Evolutionary conservation across 2,113 vertebrate species (phyloP).

Genomic region (Rhynchomys soricoides): DNA sequence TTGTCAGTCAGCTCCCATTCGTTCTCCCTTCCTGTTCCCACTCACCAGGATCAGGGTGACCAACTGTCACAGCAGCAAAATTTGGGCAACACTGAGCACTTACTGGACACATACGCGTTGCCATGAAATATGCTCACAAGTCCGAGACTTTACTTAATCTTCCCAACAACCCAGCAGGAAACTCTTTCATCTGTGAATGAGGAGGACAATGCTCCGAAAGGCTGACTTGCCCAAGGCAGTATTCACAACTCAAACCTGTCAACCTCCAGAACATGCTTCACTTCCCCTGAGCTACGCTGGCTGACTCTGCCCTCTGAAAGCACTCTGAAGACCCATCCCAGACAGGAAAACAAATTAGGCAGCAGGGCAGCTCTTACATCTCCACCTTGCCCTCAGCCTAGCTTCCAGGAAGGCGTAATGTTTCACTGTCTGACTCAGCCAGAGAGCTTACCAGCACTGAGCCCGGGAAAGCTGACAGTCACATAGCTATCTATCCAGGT

Average conservation of each 20-base stretch:
- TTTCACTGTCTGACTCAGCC: fast-evolving
- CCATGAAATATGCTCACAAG: background rate
- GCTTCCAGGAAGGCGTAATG: background rate
- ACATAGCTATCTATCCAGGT: conserved; percentile 30
- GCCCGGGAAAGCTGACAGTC: background rate
- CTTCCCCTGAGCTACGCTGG: background rate
- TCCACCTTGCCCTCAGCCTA: background rate
- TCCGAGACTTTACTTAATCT: background rate
- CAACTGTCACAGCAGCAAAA: background rate
- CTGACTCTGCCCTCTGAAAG: background rate
- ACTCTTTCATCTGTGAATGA: background rate
- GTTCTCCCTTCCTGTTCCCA: background rate
- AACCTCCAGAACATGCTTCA: background rate
- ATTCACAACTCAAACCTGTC: background rate
- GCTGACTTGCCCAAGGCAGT: background rate
- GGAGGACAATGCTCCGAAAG: background rate
- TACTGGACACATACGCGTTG: background rate
- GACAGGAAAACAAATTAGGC: background rate
- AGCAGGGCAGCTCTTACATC: background rate
- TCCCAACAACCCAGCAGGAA: background rate
- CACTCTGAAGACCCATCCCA: background rate
- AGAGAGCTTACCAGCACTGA: background rate
- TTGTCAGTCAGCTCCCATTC: background rate
- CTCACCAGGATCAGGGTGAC: background rate
- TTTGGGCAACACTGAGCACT: background rate